Conservation (phyloP, 2,113 vertebrate species). For the Cinclus mexicanus region DNA sequence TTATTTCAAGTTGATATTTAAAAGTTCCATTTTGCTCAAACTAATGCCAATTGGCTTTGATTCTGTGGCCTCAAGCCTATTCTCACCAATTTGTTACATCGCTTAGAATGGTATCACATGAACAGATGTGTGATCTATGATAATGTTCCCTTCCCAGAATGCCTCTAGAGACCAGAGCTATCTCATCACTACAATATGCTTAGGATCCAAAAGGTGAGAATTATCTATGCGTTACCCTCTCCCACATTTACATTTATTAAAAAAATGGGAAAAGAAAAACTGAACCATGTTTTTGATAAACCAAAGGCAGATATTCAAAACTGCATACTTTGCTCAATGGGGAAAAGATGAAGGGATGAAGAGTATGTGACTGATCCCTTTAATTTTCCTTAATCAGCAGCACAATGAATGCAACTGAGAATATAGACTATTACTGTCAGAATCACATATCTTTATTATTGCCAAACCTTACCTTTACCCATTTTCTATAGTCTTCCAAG, state of each 20-base stretch:
- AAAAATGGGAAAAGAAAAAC: background rate
- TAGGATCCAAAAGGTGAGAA: background rate
- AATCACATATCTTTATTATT: background rate
- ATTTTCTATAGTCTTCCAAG: background rate
- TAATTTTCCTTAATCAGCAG: background rate
- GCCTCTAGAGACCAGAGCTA: background rate
- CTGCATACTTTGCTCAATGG: background rate
- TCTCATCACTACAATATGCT: background rate
- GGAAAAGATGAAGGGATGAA: background rate
- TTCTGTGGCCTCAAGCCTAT: background rate
- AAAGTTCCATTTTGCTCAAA: background rate
- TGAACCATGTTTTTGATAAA: background rate
- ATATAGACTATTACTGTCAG: background rate
- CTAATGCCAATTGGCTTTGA: background rate
- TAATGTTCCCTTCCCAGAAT: background rate
- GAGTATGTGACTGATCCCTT: background rate
- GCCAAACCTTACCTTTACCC: background rate
- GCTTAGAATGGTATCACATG: background rate
- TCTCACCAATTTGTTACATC: background rate
- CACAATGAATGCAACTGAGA: background rate
- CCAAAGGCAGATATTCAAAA: background rate
- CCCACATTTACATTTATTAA: background rate
- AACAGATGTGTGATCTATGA: background rate
- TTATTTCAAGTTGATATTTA: background rate
- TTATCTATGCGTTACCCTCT: background rate